Base-by-base conservation (phyloP, 2,797 vertebrate species). In the Psittacula echo region DNA sequence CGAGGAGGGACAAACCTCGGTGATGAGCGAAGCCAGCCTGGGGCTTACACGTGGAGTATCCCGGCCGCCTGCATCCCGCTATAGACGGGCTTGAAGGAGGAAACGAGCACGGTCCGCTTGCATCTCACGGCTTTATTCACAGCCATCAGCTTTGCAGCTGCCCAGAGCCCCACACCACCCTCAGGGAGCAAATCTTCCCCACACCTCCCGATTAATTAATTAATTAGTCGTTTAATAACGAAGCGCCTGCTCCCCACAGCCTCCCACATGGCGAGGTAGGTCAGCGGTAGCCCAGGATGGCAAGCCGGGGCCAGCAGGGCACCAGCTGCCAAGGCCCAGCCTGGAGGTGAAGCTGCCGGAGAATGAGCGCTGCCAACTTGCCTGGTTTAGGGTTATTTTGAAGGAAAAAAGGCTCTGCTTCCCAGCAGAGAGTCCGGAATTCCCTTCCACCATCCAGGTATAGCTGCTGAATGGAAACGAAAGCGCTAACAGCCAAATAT, bases 1-100 rank as follows among this genome's bases (percentile, higher is more conserved):
- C 48, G 29, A 5, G 0, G 2, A 23, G 54, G 60, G 1, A n/a
- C 89, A 65, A 89, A 80, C 5, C 4, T 47, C n/a, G 0, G 0
- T 6, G 3, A 5, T 10, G 5, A 5, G 48, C 39, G 58, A 58
- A 70, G 29, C 2, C 2, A 1, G 11, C 32, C 9, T 14, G 13
- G 12, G 20, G 54, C 32, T 10, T 9, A 56, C 54, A n/a, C 32
- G 54, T 10, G 14, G n/a, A 15, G 56, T 5, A 5, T 9, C 27
- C n/a, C n/a, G 30, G 8, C 29, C 14, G 8, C 26, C 29, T 4
- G n/a, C 19, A 19, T 4, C n/a, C 44, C 16, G 39, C 58, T 56
- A 14, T 56, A n/a, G 54, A 56, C 21, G 9, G n/a, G 21, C 17
- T 10, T 11, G 27, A 90, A 81, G 42, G 8, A 91, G 5, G 3